Evolutionary conservation across 2,113 vertebrate species (phyloP), one percentile per base, ranked within the genome.

Genomic region (Ammodytes dubius): DNA sequence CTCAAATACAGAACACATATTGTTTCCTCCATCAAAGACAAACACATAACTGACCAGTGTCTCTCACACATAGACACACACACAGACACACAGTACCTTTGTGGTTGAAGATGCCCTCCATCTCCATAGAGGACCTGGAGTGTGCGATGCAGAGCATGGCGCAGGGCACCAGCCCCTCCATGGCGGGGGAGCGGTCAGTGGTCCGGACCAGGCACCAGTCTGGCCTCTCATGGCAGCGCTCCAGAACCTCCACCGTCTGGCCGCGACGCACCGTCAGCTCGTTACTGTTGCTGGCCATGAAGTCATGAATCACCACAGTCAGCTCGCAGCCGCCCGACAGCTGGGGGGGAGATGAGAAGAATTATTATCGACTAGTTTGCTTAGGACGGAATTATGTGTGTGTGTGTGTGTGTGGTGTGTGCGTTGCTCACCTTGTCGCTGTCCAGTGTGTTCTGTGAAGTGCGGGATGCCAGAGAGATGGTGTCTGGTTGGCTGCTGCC

Each of bases 51-150:
- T 27, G 27, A 27, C 27, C 27, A 27, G 27, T 27, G 27, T 27
- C 27, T 27, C 2, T 27, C 54, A 14, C 46, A 2, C 37, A 9
- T 4, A 4, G 9, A 9, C 11, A 27, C 57, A 27, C 6, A 45
- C 15, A 27, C 10, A 5, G 7, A 53, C 14, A 92, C 0, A 35
- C 19, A 35, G 12, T 94, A 99, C 98, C 98, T 97, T 99, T 99
- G 94, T 99, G 98, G 94, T 99, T 99, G 87, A 97, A 99, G 91
- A 99, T 98, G 67, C 98, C 98, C 88, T 99, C 98, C 98, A 99
- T 99, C 89, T 99, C 98, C 98, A 99, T 99, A 79, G 97, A 99
- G 7, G 98, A 99, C 68, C 98, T 95, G 0, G 98, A 99, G 78
- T 99, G 98, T 52, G 98, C 98, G 12, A 99, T 99, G 93, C 98